phyloP scores from a whole-genome alignment of 2,113 vertebrate genomes.

The Pluvialis apricaria region DNA sequence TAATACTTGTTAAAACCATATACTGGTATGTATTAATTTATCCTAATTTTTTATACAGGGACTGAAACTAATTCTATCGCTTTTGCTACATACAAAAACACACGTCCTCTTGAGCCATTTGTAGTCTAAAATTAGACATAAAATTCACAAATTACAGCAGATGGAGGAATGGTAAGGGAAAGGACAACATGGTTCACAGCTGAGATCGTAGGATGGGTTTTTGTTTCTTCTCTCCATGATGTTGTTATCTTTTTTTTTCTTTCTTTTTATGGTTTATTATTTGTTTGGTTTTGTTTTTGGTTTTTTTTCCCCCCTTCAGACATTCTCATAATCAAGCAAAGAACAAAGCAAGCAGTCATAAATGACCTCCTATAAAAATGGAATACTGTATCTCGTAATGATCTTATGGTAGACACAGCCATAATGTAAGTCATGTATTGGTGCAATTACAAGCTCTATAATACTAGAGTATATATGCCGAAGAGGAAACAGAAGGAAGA shows the following conservation, averaged over 20 bases:
- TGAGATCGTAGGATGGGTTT: background rate
- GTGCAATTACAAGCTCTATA: background rate
- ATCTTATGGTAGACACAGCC: background rate
- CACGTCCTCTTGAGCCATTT: background rate
- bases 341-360: background rate
- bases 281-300: too few species aligned
- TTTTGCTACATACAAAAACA: background rate
- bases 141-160: background rate
- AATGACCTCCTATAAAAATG: background rate
- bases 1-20: background rate
- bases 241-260: background rate
- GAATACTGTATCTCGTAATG: background rate
- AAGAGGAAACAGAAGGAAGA: background rate
- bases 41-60: background rate
- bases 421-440: background rate
- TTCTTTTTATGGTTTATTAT: background rate
- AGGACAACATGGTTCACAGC: background rate
- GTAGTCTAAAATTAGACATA: background rate
- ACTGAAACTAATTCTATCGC: background rate
- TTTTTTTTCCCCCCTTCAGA: background rate
- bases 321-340: background rate
- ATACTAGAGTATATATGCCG: background rate
- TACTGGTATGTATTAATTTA: background rate
- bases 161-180: background rate
- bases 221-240: background rate